phyloP scores from a whole-genome alignment of 2,797 vertebrate genomes.

The Numenius phaeopus region DNA sequence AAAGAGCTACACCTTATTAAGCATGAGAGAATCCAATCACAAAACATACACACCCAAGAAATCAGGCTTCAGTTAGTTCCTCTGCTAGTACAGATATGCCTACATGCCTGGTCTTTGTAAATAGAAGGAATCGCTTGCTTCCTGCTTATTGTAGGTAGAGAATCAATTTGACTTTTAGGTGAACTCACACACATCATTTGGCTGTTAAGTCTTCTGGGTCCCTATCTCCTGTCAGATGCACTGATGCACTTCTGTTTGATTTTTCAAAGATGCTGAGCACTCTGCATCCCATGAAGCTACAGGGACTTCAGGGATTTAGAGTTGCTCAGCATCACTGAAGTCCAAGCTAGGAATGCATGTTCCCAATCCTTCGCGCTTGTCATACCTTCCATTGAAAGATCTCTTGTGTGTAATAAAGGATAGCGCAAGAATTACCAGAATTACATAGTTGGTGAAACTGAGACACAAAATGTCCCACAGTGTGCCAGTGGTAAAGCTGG shows the following conservation, averaged over 20 bases:
- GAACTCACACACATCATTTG: neutral
- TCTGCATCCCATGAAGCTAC: neutral
- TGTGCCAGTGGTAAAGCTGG: neutral
- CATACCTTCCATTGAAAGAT: neutral
- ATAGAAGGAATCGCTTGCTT: neutral
- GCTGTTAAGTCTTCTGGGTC: neutral
- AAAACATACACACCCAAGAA: neutral
- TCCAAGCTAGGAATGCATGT: neutral
- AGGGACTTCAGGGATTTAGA: neutral
- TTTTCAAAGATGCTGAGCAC: neutral
- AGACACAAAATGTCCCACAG: neutral
- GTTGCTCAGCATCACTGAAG: neutral
- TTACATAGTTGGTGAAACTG: neutral
- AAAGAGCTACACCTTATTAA: neutral
- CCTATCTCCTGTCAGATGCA: neutral
- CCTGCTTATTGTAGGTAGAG: neutral
- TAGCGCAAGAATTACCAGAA: neutral
- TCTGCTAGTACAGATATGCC: neutral
- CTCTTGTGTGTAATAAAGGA: neutral
- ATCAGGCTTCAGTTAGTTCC: neutral
- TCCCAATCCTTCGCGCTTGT: accelerated
- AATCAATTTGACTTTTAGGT: neutral
- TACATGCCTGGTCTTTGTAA: neutral
- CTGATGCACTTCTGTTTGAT: neutral
- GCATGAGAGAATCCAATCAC: neutral